Evolutionary conservation across 2,888 invertebrate species (phyloP).

Genomic region (Caenorhabditis angaria): DNA sequence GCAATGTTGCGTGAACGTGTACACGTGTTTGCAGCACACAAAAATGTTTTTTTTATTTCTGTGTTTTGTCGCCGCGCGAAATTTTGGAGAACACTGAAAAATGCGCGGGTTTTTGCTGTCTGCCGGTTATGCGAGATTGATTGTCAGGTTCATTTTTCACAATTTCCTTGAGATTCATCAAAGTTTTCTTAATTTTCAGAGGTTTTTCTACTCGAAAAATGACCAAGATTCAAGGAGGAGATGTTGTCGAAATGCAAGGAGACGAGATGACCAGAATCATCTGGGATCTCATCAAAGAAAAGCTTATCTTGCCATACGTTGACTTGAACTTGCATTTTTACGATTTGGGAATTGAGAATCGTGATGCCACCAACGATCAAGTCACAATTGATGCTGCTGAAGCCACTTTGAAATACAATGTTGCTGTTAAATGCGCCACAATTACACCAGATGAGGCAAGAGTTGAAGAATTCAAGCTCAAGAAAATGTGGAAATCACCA

Average conservation of each 20-base stretch:
- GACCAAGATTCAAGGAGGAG: slow-evolving; percentile 69
- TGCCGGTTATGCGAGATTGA: slow-evolving; percentile 20
- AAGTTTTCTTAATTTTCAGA: slow-evolving; percentile 22
- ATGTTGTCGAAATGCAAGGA: slow-evolving; percentile 75
- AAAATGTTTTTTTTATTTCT: slow-evolving; percentile 1
- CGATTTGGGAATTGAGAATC: slow-evolving; percentile 92
- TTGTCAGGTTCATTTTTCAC: slow-evolving; percentile 19
- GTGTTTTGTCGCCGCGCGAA: neutral
- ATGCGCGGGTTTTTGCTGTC: slow-evolving; percentile 35
- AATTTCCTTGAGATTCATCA: neutral
- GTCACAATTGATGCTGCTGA: slow-evolving; percentile 96
- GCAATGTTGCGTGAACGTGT: slow-evolving; percentile 26
- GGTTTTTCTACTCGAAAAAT: slow-evolving; percentile 33
- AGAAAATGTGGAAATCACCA: slow-evolving; percentile 77
- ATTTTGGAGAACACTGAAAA: slow-evolving; percentile 7
- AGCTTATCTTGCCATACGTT: slow-evolving; percentile 92
- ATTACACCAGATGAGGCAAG: slow-evolving; percentile 97
- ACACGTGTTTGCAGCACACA: slow-evolving; percentile 8
- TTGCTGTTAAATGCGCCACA: slow-evolving; percentile 96
- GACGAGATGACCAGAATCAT: slow-evolving; percentile 82
- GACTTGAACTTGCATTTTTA: slow-evolving; percentile 92
- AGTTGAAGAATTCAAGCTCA: slow-evolving; percentile 80
- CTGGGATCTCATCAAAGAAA: slow-evolving; percentile 97
- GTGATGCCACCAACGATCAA: slow-evolving; percentile 91
- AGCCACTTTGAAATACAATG: slow-evolving; percentile 94